Percentiles rank a stretch among this genome's conserved stretches.
These are phyloP conservation scores for Hylomyscus alleni DNA, from an alignment of 2,797 vertebrate genomes.

Conservation along the genomic window DNA sequence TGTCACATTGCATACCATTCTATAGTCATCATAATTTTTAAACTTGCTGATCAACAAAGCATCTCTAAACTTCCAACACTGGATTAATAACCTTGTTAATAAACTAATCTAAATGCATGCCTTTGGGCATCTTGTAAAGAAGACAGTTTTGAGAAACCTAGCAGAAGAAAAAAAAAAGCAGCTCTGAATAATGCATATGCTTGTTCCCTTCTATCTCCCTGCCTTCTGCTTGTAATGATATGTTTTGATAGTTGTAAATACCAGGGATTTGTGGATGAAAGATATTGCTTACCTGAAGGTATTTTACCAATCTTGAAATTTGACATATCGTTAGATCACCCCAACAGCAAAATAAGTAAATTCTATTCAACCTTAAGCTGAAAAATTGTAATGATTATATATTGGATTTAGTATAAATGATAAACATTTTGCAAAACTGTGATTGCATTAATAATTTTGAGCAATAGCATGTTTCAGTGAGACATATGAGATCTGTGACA, in stretches of 20 bases:
- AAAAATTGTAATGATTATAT: constrained; percentile 56
- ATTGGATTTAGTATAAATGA: constrained; percentile 49
- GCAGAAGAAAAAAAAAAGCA: constrained; percentile 32
- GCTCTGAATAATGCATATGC: constrained; percentile 66
- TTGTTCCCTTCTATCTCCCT: constrained; percentile 72
- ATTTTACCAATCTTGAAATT: constrained; percentile 72
- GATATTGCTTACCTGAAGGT: constrained; percentile 54
- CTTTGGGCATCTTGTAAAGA: constrained; percentile 73
- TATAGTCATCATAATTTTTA: constrained; percentile 36
- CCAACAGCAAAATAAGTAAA: constrained; percentile 70
- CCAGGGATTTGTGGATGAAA: constrained; percentile 79
- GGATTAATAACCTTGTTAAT: constrained; percentile 83
- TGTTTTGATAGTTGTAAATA: constrained; percentile 80
- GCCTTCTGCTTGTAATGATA: constrained; percentile 79
- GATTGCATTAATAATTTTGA: constrained; percentile 52
- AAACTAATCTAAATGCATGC: constrained; percentile 84
- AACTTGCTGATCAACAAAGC: constrained; percentile 71
- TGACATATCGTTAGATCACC: constrained; percentile 75
- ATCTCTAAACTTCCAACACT: constrained; percentile 67
- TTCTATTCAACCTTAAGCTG: constrained; percentile 71
- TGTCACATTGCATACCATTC: constrained; percentile 58
- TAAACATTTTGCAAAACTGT: constrained; percentile 70
- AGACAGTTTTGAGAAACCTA: constrained; percentile 62
- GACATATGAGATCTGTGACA: neutral
- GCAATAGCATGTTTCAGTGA: neutral